A percentile compares a stretch with the other conserved stretches of the same genome.
Conservation (phyloP, 2,797 vertebrate genomes). For the Takifugu rubripes region DNA sequence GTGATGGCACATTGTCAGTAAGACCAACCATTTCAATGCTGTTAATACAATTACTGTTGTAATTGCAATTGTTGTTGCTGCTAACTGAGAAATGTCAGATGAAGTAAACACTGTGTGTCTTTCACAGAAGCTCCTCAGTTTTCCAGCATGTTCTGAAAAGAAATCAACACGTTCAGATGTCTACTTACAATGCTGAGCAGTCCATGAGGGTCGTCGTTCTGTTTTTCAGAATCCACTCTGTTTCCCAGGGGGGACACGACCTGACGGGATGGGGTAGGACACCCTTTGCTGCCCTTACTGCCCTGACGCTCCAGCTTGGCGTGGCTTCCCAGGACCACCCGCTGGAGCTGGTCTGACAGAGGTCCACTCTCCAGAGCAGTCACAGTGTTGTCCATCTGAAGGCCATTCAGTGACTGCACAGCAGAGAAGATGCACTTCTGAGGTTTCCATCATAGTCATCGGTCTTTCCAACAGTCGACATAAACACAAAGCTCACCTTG, state of each 20-base stretch:
- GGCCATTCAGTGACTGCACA: conserved; percentile 85
- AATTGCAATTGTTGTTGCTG: too few relatives aligned
- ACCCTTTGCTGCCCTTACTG: conserved; percentile 75
- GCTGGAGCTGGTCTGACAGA: conserved; percentile 68
- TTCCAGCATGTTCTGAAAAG: too few relatives aligned
- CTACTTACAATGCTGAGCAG: conserved; percentile 69
- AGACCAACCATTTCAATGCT: background rate
- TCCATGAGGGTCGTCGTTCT: conserved; percentile 74
- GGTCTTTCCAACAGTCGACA: background rate
- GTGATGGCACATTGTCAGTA: background rate
- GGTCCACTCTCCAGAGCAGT: conserved; percentile 58
- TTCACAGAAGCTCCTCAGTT: too few relatives aligned
- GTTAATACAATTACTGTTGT: too few relatives aligned
- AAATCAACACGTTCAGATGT: background rate
- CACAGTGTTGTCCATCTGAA: conserved; percentile 88
- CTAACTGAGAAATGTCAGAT: too few relatives aligned
- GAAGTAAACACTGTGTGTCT: too few relatives aligned
- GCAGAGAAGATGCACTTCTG: background rate
- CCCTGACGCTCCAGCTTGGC: conserved; percentile 86
- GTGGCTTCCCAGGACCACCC: conserved; percentile 76
- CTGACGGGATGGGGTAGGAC: conserved; percentile 64
- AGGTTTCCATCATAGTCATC: background rate
- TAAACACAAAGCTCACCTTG: conserved; percentile 68
- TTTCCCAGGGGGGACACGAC: conserved; percentile 75
- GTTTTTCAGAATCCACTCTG: conserved; percentile 66